phyloP scores from a whole-genome alignment of 2,888 invertebrate genomes.

The Acronicta aceris region DNA sequence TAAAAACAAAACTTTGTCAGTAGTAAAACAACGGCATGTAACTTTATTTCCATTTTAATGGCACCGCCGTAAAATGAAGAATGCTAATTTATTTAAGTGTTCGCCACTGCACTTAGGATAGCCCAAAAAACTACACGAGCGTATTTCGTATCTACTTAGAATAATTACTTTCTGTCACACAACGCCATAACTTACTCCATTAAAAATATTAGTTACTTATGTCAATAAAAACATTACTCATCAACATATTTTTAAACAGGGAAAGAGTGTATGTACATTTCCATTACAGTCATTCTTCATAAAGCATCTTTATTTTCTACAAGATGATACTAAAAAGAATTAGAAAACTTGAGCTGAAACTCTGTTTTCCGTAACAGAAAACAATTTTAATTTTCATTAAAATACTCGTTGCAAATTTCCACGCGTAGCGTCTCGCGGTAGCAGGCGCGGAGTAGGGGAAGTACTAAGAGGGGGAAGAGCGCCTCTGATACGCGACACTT shows the following conservation, averaged over 20 bases:
- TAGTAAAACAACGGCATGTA: constrained; percentile 38
- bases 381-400: constrained; percentile 31
- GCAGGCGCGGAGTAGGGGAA: background rate
- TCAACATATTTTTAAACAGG: background rate
- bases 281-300: background rate
- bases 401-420: constrained; percentile 27
- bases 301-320: background rate
- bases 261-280: background rate
- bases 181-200: background rate
- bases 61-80: constrained; percentile 38
- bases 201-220: background rate
- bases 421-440: constrained; percentile 6
- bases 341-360: constrained; percentile 8
- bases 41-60: constrained; percentile 46
- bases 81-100: constrained; percentile 53
- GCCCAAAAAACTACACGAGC: constrained; percentile 30
- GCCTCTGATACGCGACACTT: constrained; percentile 55
- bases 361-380: constrained; percentile 14
- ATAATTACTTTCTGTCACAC: constrained; percentile 22
- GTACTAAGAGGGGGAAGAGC: constrained; percentile 4
- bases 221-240: constrained; percentile 10
- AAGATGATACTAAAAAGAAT: constrained; percentile 17
- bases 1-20: constrained; percentile 41
- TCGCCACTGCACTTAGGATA: constrained; percentile 29
- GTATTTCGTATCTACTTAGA: constrained; percentile 29